Base-by-base conservation (phyloP, 1,140 invertebrate genomes). In the Lepidurus couesii region DNA sequence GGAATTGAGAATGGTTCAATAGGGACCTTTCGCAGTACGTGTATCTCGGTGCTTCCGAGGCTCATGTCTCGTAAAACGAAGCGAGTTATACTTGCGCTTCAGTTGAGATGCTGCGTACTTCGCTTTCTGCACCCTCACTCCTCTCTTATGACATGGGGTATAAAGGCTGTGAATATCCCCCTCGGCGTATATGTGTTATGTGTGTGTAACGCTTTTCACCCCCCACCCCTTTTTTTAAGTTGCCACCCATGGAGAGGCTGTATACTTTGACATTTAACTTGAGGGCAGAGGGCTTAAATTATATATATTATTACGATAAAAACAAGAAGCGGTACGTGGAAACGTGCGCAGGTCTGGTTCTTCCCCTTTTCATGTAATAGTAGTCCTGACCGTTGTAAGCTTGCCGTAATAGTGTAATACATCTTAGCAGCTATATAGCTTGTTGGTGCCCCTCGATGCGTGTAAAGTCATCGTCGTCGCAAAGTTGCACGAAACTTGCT, bases 381-480 rank as follows among this genome's bases (percentile, higher is more conserved):
- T 65, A 65, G 13, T 16, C 53, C 53, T 21, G 13, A 1, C 10
- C 6, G 16, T 21, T 21, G 21, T 16, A 7, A n/a, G 21, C 16
- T 65, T 13, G 16, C 6, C 7, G 53, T 65, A 65, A 65, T 65
- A 13, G 16, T 13, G 16, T 65, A 65, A 16, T 65, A 21, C 53
- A 65, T 65, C 53, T 1, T 65, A 21, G 53, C 21, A 65, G 53
- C 53, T 65, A n/a, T 65, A n/a, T 65, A 21, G 8, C 53, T 34
- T 34, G 34, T 34, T 34, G 34, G 34, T 65, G 53, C 53, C 53
- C 8, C 16, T 65, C 21, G 53, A 65, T 65, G 53, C 53, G 53
- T 65, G 53, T 65, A 65, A 65, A 65, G 53, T 65, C 53, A 21
- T 65, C 53, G 53, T 47, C 45, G 45, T 47, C 53, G 16, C 53